These are phyloP conservation scores for Alauda arvensis DNA, from an alignment of 2,797 vertebrate species.

Conservation along the genomic window DNA sequence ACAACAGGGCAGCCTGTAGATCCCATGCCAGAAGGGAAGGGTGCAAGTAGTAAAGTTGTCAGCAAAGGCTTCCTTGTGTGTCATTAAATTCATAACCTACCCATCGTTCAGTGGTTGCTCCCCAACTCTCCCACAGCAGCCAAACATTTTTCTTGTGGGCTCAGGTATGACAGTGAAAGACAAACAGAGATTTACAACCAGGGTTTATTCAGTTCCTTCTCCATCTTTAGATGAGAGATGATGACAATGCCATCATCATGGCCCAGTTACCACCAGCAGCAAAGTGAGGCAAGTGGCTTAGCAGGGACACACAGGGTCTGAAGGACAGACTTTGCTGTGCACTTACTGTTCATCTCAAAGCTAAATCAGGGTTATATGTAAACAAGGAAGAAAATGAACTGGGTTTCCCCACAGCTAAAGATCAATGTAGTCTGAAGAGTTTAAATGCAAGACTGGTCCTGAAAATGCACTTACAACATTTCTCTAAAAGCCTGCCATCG, in stretches of 20 bases:
- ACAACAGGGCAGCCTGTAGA: neutral
- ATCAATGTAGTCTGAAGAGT: neutral
- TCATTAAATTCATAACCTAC: neutral
- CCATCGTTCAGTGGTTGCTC: neutral
- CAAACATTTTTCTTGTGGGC: neutral
- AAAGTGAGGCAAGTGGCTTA: neutral
- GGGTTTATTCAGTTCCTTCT: neutral
- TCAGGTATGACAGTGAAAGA: neutral
- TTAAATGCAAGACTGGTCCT: slow-evolving; percentile 6
- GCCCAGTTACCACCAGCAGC: neutral
- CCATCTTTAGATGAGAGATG: neutral
- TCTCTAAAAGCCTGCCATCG: neutral
- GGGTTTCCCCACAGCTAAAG: neutral
- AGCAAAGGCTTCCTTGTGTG: neutral
- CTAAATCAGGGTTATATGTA: neutral
- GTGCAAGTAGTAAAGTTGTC: neutral
- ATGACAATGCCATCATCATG: neutral
- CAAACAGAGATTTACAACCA: neutral
- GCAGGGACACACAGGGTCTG: neutral
- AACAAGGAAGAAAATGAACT: slow-evolving; percentile 6
- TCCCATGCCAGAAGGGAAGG: neutral
- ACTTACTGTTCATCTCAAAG: neutral
- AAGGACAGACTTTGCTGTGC: neutral
- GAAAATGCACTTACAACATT: neutral
- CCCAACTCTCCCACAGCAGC: neutral